These are phyloP conservation scores for Chymomyza amoena DNA, from an alignment of 2,888 invertebrate species.

Conservation along the genomic window DNA sequence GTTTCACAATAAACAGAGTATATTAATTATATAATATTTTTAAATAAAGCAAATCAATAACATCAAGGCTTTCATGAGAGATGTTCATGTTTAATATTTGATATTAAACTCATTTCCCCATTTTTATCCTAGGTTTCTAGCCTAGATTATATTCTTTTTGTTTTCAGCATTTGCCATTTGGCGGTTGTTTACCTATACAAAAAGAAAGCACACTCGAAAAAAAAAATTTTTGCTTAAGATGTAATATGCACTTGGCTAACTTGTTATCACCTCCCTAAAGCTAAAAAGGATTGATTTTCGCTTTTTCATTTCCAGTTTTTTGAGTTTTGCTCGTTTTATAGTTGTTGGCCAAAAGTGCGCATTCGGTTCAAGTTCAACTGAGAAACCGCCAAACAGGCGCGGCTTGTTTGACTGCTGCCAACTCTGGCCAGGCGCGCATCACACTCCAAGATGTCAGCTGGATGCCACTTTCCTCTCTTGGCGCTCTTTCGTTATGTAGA, in stretches of 20 bases:
- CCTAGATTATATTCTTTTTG: no score
- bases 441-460: conserved; percentile 3
- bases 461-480: conserved; percentile 29
- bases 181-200: background rate
- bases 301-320: conserved; percentile 21
- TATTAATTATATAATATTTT: no score
- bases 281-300: conserved; percentile 9
- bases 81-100: no score
- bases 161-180: background rate
- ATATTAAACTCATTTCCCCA: no score
- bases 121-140: no score
- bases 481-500: background rate
- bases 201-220: background rate
- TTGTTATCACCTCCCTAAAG: background rate
- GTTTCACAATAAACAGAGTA: no score
- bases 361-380: conserved; percentile 59
- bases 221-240: background rate
- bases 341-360: conserved; percentile 20
- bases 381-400: conserved; percentile 29
- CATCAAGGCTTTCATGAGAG: no score
- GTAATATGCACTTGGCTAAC: conserved; percentile 19
- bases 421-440: background rate
- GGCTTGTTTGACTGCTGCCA: conserved; percentile 17
- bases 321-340: conserved; percentile 16
- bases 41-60: no score